Conservation (phyloP, 1,140 invertebrate genomes). For the Caenorhabditis tropicalis region DNA sequence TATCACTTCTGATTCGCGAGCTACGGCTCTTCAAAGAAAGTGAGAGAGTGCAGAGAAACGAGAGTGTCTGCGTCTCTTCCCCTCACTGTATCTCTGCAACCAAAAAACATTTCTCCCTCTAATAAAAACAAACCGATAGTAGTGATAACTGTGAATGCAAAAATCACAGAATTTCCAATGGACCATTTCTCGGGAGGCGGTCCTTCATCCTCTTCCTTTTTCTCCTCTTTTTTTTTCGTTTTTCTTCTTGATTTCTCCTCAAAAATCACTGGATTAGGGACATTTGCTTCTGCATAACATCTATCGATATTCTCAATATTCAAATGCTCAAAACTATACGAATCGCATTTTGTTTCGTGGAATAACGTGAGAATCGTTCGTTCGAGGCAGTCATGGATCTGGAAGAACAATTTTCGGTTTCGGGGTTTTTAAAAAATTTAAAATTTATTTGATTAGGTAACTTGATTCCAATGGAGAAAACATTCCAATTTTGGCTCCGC, state of each 20-base stretch:
- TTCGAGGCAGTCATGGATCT: slow-evolving; percentile 13
- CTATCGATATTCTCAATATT: slow-evolving; percentile 4
- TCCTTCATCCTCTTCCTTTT: not conserved
- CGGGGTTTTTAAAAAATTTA: too few species aligned
- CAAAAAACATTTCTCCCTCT: too few species aligned
- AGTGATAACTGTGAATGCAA: slow-evolving; percentile 59
- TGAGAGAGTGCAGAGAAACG: too few species aligned
- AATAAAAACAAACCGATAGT: slow-evolving; percentile 51
- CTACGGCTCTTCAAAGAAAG: too few species aligned
- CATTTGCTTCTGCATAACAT: slow-evolving; percentile 30
- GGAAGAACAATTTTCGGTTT: not conserved
- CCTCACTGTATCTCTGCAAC: too few species aligned
- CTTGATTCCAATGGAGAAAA: too few species aligned
- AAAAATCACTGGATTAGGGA: not conserved
- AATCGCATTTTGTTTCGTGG: slow-evolving; percentile 9
- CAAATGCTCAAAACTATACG: slow-evolving; percentile 16
- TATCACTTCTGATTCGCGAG: too few species aligned
- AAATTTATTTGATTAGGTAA: too few species aligned
- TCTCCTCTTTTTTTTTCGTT: not conserved
- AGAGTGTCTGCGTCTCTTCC: too few species aligned
- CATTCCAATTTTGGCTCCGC: too few species aligned
- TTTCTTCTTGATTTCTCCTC: not conserved
- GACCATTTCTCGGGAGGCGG: slow-evolving; percentile 42
- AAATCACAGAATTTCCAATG: slow-evolving; percentile 57
- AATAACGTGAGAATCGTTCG: not conserved